Evolutionary conservation across 2,113 vertebrate genomes (phyloP), one percentile per base, ranked within the genome.

Genomic region (Addax nasomaculatus): DNA sequence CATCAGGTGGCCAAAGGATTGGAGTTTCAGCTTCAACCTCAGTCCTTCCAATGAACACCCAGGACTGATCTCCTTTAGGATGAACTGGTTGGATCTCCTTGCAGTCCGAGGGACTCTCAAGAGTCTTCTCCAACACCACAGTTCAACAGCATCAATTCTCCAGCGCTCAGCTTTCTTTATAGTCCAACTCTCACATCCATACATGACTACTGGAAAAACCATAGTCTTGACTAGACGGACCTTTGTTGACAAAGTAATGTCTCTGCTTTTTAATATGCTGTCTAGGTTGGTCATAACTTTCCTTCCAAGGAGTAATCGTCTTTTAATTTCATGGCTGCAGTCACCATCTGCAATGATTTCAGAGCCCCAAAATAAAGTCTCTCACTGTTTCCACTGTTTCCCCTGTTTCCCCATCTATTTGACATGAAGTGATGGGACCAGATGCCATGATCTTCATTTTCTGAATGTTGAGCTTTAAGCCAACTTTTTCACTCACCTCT

Each of bases 81-180:
- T 67, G 33, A 15, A 64, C 62, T 67, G 62, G 16, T 67, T 67
- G 62, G 7, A n/a, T 67, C 33, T 19, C 62, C 62, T 67, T 67
- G 33, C 4, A 67, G 33, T 19, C 62, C 2, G 2, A 67, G 62
- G 62, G 33, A 67, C 62, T 67, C 62, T 19, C 33, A 67, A 67
- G 62, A 67, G 62, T 19, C 33, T 67, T 67, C 15, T 67, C 62
- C 7, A 67, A n/a, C 33, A n/a, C 33, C 7, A n/a, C 7, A 19
- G 0, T 67, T 67, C 33, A 67, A 67, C 17, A n/a, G 16, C 62
- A 19, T 67, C 33, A n/a, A n/a, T 67, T n/a, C 33, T 67, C n/a
- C 0, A 1, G 62, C 7, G 0, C 30, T 64, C 62, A n/a, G 62
- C 33, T 64, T 64, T 64, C 16, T 4, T 64, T 17, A n/a, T 2